A percentile compares a stretch with the other conserved stretches of the same genome.
phyloP scores from a whole-genome alignment of 2,888 invertebrate species.

The Cynaeus angustus region DNA sequence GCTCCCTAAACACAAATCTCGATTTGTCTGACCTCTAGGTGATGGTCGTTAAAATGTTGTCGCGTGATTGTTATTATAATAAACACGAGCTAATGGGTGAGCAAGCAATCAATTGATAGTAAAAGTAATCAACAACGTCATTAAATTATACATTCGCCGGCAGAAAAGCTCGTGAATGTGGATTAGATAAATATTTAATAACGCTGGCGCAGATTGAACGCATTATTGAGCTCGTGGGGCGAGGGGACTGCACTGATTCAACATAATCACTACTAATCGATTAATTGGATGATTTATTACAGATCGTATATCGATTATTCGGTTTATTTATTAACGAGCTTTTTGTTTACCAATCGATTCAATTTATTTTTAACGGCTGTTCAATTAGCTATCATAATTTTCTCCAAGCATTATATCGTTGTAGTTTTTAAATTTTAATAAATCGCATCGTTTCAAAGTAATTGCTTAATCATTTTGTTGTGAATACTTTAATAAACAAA shows the following conservation, averaged over 20 bases:
- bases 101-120: conserved; percentile 48
- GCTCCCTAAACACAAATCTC: conserved; percentile 32
- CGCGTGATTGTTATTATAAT: conserved; percentile 43
- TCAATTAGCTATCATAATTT: neutral
- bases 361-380: neutral
- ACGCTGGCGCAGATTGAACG: conserved; percentile 41
- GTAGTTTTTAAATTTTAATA: neutral
- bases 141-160: conserved; percentile 42
- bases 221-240: conserved; percentile 18
- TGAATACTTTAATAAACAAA: no score
- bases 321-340: conserved; percentile 23
- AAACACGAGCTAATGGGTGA: conserved; percentile 44
- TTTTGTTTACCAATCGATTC: neutral
- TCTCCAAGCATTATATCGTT: neutral
- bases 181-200: conserved; percentile 46
- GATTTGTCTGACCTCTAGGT: conserved; percentile 43
- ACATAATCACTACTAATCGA: conserved; percentile 30
- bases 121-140: conserved; percentile 47
- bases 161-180: conserved; percentile 43
- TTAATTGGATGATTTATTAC: conserved; percentile 39
- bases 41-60: conserved; percentile 37
- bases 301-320: conserved; percentile 25
- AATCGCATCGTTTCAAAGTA: no score
- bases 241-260: conserved; percentile 27
- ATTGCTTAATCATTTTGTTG: no score